A percentile compares a stretch with the other conserved stretches of the same genome.
These are phyloP conservation scores for Trichosurus vulpecula DNA, from an alignment of 2,797 vertebrate species.

Conservation along the genomic window DNA sequence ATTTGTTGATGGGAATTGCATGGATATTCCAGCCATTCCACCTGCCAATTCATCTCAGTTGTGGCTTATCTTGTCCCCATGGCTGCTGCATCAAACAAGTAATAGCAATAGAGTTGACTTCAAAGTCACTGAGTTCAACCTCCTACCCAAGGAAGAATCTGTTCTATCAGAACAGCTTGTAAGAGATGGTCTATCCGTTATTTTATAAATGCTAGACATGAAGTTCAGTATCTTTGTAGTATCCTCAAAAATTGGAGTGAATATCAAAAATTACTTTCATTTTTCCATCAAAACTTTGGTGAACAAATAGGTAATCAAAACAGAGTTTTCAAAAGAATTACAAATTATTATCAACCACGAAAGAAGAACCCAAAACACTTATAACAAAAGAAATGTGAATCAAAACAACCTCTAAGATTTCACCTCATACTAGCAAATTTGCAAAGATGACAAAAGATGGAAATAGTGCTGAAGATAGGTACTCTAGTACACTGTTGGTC, in stretches of 20 bases:
- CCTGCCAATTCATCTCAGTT: neutral
- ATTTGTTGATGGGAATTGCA: neutral
- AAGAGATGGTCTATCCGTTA: neutral
- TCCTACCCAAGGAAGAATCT: neutral
- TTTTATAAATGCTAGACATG: neutral
- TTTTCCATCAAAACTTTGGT: neutral
- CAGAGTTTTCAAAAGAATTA: neutral
- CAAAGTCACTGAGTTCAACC: neutral
- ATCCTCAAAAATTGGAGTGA: neutral
- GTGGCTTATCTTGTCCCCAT: neutral
- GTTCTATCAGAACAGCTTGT: neutral
- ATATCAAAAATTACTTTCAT: neutral
- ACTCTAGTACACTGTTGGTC: neutral
- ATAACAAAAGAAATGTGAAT: neutral
- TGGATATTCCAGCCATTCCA: too few species aligned
- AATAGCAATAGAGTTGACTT: neutral
- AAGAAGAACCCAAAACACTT: neutral
- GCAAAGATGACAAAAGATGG: neutral
- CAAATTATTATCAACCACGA: neutral
- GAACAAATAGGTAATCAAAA: neutral
- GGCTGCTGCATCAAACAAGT: neutral
- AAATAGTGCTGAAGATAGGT: neutral
- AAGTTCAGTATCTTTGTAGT: neutral
- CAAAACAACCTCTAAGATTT: neutral
- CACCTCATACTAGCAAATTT: neutral